Evolutionary conservation across 2,797 vertebrate species (phyloP).

Genomic region (Eidolon dupreanum): DNA sequence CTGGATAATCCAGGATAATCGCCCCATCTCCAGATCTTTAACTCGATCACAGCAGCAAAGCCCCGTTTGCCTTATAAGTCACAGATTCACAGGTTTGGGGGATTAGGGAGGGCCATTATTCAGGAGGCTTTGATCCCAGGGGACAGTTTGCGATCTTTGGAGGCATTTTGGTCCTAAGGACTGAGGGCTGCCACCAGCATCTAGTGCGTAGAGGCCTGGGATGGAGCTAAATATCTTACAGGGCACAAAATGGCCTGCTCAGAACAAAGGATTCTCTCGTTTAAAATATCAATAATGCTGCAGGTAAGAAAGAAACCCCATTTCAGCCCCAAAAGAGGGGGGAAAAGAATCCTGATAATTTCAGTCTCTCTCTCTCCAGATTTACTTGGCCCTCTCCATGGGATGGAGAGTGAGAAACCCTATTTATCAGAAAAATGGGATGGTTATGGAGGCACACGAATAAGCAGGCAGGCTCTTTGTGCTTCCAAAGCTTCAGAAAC

Average conservation of each 20-base stretch:
- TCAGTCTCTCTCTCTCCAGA: not conserved
- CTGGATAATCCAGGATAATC: not conserved
- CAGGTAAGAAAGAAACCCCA: not conserved
- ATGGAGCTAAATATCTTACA: not conserved
- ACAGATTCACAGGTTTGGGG: fast-evolving
- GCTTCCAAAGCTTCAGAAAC: not conserved
- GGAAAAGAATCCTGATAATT: not conserved
- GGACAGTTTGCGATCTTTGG: not conserved
- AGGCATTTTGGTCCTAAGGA: not conserved
- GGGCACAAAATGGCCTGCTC: not conserved
- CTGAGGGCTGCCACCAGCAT: not conserved
- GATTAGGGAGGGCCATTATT: not conserved
- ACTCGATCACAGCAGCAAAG: not conserved
- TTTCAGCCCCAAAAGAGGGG: not conserved
- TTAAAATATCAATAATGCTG: not conserved
- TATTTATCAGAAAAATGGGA: not conserved
- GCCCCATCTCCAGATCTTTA: not conserved
- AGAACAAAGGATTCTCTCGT: not conserved
- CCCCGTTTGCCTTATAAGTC: not conserved
- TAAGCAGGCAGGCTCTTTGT: not conserved
- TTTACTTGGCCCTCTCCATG: not conserved
- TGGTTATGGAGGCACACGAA: not conserved
- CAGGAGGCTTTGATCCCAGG: not conserved
- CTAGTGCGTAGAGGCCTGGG: not conserved
- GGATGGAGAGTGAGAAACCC: not conserved